phyloP scores from a whole-genome alignment of 2,797 vertebrate genomes.

The Clarias pachynema region DNA sequence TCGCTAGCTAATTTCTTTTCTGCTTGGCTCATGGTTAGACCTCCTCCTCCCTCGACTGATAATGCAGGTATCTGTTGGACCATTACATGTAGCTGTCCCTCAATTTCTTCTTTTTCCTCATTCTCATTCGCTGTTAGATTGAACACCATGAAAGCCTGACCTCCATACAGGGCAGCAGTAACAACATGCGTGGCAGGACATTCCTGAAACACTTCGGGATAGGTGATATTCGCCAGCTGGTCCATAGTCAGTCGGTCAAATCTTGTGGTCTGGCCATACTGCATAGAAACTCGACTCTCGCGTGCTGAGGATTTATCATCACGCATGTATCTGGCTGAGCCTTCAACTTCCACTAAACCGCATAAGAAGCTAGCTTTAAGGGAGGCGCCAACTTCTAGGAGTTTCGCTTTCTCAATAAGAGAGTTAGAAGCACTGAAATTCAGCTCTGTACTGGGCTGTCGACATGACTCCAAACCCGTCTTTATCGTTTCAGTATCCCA shows the following conservation, averaged over 20 bases:
- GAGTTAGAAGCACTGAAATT: slow-evolving; percentile 43
- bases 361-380: slow-evolving; percentile 52
- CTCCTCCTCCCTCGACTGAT: not conserved
- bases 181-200: slow-evolving; percentile 51
- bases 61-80: slow-evolving; percentile 35
- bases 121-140: slow-evolving; percentile 12
- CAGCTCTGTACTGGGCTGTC: slow-evolving; percentile 27
- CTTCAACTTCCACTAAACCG: slow-evolving; percentile 46
- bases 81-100: slow-evolving; percentile 35
- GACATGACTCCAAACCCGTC: not conserved
- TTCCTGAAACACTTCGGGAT: slow-evolving; percentile 44
- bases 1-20: slow-evolving; percentile 34
- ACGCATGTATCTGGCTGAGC: slow-evolving; percentile 48
- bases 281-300: slow-evolving; percentile 50
- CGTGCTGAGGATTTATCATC: slow-evolving; percentile 42
- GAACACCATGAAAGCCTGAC: slow-evolving; percentile 51
- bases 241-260: slow-evolving; percentile 42
- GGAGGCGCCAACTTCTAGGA: slow-evolving; percentile 41
- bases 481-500: slow-evolving; percentile 31
- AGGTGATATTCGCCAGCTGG: not conserved
- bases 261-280: slow-evolving; percentile 39
- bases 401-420: slow-evolving; percentile 36
- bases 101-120: slow-evolving; percentile 23
- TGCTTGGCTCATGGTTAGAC: slow-evolving; percentile 11
- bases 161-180: slow-evolving; percentile 45